A percentile compares a stretch with the other conserved stretches of the same genome.
These are phyloP conservation scores for Erebia epiphron DNA, from an alignment of 2,888 invertebrate species.

Conservation along the genomic window DNA sequence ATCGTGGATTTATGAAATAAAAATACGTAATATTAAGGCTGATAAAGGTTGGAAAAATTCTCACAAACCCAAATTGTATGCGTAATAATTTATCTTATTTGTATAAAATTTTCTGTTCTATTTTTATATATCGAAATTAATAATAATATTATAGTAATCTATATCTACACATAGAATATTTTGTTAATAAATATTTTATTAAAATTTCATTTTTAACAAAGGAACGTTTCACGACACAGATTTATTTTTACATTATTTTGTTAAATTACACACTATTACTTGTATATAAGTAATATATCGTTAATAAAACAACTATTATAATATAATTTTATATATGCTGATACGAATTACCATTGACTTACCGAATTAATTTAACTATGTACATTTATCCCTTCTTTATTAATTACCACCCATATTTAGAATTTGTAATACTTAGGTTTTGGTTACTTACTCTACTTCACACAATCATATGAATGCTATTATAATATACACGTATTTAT, in stretches of 20 bases:
- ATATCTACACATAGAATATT: constrained; percentile 62
- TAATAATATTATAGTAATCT: constrained; percentile 49
- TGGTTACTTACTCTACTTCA: constrained; percentile 55
- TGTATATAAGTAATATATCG: constrained; percentile 55
- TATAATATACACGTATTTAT: constrained; percentile 9
- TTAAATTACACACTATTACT: constrained; percentile 46
- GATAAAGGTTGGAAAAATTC: neutral
- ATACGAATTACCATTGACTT: constrained; percentile 65
- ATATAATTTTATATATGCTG: constrained; percentile 48
- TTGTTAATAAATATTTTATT: constrained; percentile 61
- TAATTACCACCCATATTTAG: constrained; percentile 62
- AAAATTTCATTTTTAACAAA: constrained; percentile 70
- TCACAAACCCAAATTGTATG: constrained; percentile 47
- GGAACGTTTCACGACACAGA: constrained; percentile 75
- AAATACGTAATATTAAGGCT: neutral
- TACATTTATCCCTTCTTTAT: constrained; percentile 54
- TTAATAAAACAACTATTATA: constrained; percentile 22
- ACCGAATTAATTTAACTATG: constrained; percentile 60
- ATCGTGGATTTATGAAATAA: neutral
- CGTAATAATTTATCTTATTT: constrained; percentile 56
- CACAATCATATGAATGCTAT: constrained; percentile 47
- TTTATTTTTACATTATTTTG: constrained; percentile 54
- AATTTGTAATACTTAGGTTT: constrained; percentile 58
- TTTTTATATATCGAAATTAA: constrained; percentile 45
- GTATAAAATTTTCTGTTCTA: constrained; percentile 56